Base-by-base conservation (phyloP, 2,113 vertebrate species). In the Malurus melanocephalus region DNA sequence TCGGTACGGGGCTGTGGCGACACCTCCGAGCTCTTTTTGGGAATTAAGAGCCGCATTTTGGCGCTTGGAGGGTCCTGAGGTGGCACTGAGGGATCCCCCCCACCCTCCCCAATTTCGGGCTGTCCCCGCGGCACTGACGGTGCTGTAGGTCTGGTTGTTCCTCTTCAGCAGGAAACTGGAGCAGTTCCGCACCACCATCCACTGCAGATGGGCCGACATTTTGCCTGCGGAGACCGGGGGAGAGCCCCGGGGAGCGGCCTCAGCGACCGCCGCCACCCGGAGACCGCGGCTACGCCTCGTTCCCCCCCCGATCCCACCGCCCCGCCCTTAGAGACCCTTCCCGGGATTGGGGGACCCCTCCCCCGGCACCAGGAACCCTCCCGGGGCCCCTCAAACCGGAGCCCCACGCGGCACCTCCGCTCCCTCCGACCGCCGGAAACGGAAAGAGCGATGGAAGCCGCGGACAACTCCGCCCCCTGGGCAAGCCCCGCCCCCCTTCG, bases 181-280 rank as follows among this genome's bases (percentile, higher is more conserved):
- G 35, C 78, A 80, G 30, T 80, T 80, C 77, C 77, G 77, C 77
- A 80, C 64, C 64, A 80, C 77, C 64, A 80, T 80, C 77, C 77
- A 80, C 64, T 80, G 77, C 77, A 80, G 32, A 42, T 80, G 77
- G 64, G 64, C 62, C 77, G 77, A 80, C 64, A 68, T 80, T 52
- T 64, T 64, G 43, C 77, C 77, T 80, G 77, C 15, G 43, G 43
- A 42, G 6, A 79, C 1, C 21, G 62, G n/a, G n/a, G 9, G 15
- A 21, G 5, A 3, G 45, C 62, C 42, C 13, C n/a, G 26, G 33
- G 22, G 7, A 80, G 43, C 8, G 28, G 53, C 53, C 64, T 80
- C 64, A 59, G 77, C 53, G 17, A 42, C 51, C 10, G 51, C 27
- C 51, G 57, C 73, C 45, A 16, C 24, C 5, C 17, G 33, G 33